Conservation (phyloP, 1,140 invertebrate genomes). For the Leptoteleia sp. region DNA sequence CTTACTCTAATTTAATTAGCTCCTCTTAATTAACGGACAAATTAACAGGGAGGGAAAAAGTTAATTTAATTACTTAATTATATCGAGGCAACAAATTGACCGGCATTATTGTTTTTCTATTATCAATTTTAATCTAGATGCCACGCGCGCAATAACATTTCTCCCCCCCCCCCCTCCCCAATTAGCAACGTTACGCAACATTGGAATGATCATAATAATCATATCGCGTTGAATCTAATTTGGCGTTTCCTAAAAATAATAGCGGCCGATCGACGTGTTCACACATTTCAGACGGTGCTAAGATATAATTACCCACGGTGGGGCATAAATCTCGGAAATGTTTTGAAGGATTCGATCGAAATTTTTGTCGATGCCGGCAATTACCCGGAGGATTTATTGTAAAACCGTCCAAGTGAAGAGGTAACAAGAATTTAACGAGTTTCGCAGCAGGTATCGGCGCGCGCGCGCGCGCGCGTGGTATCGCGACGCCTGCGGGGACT, state of each 20-base stretch:
- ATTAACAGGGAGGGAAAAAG: no score
- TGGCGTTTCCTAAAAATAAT: not conserved
- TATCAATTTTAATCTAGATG: no score
- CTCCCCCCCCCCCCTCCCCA: no score
- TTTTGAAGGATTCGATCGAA: conserved; percentile 25
- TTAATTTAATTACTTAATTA: no score
- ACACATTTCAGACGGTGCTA: not conserved
- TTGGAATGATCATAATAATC: no score
- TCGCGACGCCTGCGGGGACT: conserved; percentile 36
- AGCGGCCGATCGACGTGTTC: conserved; percentile 4
- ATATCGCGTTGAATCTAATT: not conserved
- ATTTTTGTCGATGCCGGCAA: conserved; percentile 20
- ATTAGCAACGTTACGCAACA: no score
- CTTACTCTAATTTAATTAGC: no score
- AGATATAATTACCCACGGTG: conserved; percentile 12
- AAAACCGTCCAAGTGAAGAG: conserved; percentile 15
- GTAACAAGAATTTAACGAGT: conserved; percentile 51
- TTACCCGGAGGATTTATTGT: conserved; percentile 12
- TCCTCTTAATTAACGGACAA: no score
- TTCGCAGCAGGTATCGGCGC: conserved; percentile 56
- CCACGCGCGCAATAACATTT: no score
- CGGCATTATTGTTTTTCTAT: no score
- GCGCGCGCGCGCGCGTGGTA: conserved; percentile 36
- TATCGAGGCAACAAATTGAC: no score
- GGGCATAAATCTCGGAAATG: conserved; percentile 21